A percentile compares a stretch with the other conserved stretches of the same genome.
phyloP scores from a whole-genome alignment of 2,113 vertebrate species.

The Zosterops lateralis region DNA sequence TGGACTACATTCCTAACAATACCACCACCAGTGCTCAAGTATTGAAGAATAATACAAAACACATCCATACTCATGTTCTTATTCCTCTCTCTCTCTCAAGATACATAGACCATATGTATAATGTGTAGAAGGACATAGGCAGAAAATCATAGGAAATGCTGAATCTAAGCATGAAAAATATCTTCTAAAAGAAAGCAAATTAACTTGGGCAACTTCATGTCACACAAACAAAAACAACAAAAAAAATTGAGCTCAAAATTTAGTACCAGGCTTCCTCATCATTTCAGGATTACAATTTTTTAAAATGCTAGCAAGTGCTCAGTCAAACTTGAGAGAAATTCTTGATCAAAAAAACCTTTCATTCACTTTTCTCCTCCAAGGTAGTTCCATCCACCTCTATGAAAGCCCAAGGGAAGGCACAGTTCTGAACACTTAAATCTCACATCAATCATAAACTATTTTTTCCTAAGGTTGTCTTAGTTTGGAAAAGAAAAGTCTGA shows the following conservation, averaged over 20 bases:
- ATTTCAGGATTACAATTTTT: not conserved
- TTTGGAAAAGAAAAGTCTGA: constrained; percentile 7
- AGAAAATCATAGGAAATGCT: not conserved
- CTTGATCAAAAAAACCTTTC: not conserved
- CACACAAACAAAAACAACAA: not conserved
- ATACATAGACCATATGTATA: not conserved
- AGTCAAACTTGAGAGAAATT: not conserved
- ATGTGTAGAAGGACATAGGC: not conserved
- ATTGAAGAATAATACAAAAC: not conserved
- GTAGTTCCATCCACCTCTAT: not conserved
- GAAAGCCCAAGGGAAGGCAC: not conserved
- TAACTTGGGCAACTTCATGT: not conserved
- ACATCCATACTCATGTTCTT: not conserved
- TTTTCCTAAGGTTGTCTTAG: not conserved
- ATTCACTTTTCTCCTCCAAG: not conserved
- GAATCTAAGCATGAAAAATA: not conserved
- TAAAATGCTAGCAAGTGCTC: not conserved
- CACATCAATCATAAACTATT: not conserved
- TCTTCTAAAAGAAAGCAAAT: not conserved
- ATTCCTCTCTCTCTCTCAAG: not conserved
- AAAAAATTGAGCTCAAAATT: not conserved
- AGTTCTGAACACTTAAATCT: not conserved
- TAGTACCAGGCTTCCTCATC: not conserved
- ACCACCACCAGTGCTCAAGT: not conserved
- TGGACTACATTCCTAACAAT: not conserved